Percentiles rank a stretch among this genome's conserved stretches.
These are phyloP conservation scores for Antitype chi DNA, from an alignment of 2,888 invertebrate genomes.

Conservation along the genomic window DNA sequence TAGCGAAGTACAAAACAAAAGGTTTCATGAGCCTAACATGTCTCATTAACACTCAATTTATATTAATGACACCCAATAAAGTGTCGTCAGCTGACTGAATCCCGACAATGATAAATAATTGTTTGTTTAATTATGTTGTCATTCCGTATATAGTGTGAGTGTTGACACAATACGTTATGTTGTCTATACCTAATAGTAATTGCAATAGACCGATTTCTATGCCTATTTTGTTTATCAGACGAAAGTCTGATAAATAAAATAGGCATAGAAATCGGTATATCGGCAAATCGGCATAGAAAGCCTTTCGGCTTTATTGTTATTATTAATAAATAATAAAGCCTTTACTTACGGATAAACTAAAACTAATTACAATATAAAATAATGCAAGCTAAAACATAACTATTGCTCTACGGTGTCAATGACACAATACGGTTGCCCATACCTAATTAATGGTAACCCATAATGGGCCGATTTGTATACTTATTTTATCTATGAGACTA, in stretches of 20 bases:
- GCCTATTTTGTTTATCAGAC: neutral
- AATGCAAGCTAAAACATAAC: too few relatives aligned
- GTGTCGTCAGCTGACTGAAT: slow-evolving; percentile 16
- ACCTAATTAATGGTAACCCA: slow-evolving; percentile 9
- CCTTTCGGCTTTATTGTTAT: too few relatives aligned
- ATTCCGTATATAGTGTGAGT: neutral
- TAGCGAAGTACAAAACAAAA: neutral
- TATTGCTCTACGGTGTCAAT: too few relatives aligned
- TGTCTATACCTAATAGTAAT: neutral
- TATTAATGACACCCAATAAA: slow-evolving; percentile 23
- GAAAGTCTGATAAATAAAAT: too few relatives aligned
- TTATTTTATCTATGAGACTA: too few relatives aligned
- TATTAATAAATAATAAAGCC: too few relatives aligned
- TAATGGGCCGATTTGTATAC: slow-evolving; percentile 13
- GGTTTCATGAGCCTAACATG: slow-evolving; percentile 7
- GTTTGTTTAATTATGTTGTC: slow-evolving; percentile 20
- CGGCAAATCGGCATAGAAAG: too few relatives aligned
- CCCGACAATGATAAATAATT: slow-evolving; percentile 18
- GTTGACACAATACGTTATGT: too few relatives aligned
- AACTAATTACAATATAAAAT: too few relatives aligned
- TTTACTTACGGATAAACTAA: too few relatives aligned
- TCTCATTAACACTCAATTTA: slow-evolving; percentile 35
- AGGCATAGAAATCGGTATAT: too few relatives aligned
- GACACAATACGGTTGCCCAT: too few relatives aligned
- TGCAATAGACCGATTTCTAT: slow-evolving; percentile 16